Evolutionary conservation across 2,888 invertebrate species (phyloP), one percentile per base, ranked within the genome.

Genomic region (Hetaerina titia): DNA sequence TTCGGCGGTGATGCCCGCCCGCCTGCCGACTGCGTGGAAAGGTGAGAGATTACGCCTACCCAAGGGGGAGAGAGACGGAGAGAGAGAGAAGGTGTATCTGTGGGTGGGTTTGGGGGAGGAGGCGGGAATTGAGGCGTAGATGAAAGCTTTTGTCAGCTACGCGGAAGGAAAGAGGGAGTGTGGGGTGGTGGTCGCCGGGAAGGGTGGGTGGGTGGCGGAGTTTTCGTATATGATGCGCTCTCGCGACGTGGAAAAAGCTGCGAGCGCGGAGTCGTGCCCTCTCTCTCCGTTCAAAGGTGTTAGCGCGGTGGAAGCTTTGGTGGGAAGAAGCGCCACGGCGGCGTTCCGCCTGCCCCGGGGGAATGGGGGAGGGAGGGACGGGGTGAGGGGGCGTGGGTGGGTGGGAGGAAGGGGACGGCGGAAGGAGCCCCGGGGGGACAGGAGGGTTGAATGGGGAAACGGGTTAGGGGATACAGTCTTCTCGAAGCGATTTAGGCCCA

Each of bases 61-160:
- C 25, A 22, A 31, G 25, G 25, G 25, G n/a, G 25, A 13, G 17
- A 22, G n/a, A 6, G 22, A 69, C 31, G 9, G 25, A 15, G 31
- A 22, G 5, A 31, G 81, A 31, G 74, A 31, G 81, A 81, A 31
- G 31, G 81, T 11, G 69, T 45, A 45, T 9, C 8, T 69, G 69
- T 69, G 69, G 69, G 69, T 69, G 69, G 69, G 22, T 7, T 9
- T 2, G 11, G 81, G 8, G 81, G 81, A 81, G 9, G 25, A 9
- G 81, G 81, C 22, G 17, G 81, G 81, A 81, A 81, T 31, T 81
- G 81, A 81, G 81, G 81, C 81, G 31, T 31, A 31, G 81, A 81
- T 31, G 81, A 31, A 81, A 81, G 81, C 81, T 81, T 81, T 81
- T 31, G 81, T 81, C 81, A 81, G 81, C 8, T 31, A 31, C 31